phyloP scores from a whole-genome alignment of 2,797 vertebrate genomes.

The Heterohyrax brucei region DNA sequence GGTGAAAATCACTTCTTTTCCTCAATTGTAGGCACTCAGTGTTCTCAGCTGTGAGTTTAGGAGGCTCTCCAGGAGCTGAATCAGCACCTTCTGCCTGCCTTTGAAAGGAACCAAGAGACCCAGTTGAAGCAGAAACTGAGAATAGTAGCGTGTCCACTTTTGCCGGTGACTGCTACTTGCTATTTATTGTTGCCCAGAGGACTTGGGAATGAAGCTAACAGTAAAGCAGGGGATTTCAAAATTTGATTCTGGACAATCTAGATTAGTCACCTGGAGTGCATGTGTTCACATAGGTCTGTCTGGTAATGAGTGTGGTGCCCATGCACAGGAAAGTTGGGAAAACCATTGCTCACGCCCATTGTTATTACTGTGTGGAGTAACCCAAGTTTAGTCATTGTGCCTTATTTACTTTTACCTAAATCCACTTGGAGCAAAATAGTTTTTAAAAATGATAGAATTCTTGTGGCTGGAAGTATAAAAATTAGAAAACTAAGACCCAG shows the following conservation, averaged over 20 bases:
- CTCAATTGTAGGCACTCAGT: not conserved
- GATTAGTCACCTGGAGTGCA: not conserved
- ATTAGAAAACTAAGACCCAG: constrained; percentile 53
- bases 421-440: not conserved
- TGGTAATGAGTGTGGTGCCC: not conserved
- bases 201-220: not conserved
- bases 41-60: constrained; percentile 6
- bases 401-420: constrained; percentile 35
- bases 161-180: constrained; percentile 33
- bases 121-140: constrained; percentile 44
- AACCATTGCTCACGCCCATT: constrained; percentile 37
- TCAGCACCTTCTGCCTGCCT: constrained; percentile 32
- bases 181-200: constrained; percentile 34
- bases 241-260: not conserved
- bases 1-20: constrained; percentile 14
- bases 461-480: constrained; percentile 29
- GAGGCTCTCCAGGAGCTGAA: not conserved
- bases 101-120: constrained; percentile 62
- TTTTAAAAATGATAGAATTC: constrained; percentile 62
- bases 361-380: not conserved
- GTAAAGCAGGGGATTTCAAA: constrained; percentile 9
- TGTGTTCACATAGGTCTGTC: not conserved
- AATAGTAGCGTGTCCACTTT: constrained; percentile 42
- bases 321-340: constrained; percentile 36
- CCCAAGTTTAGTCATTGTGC: not conserved